Evolutionary conservation across 2,797 vertebrate species (phyloP), one percentile per base, ranked within the genome.

Genomic region (Odontamblyopus lacepedii): DNA sequence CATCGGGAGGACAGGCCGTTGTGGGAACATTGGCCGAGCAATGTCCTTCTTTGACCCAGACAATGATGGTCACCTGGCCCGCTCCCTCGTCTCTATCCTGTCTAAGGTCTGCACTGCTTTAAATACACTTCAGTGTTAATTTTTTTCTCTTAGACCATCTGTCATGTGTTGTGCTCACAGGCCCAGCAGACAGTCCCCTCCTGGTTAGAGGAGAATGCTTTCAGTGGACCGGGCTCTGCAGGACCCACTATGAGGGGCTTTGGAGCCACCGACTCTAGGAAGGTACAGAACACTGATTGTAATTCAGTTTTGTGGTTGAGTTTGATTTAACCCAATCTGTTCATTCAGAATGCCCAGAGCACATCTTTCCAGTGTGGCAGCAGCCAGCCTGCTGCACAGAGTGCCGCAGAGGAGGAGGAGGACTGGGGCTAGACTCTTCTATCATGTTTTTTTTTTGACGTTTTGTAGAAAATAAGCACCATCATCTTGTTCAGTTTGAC

Each of bases 1-100:
- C 15, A 99, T 98, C 55, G 97, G 97, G 35, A 94, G 97, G 67
- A 99, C 97, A 0, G 98, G 97, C 2, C 97, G 97, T 62, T 99
- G 98, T 60, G 97, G 98, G 8, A 98, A 99, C 87, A 93, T 26
- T 0, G 97, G 97, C 62, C 94, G 88, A 80, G 97, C 98, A 0
- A 75, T 97, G 87, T 95, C 95, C 3, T 99, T 98, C 91, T 99
- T 95, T 64, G 95, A 98, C 88, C 86, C 84, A 0, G 85, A 86
- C 0, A 23, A 38, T 0, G 88, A 86, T 16, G 15, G 81, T 6
- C 94, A 92, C 30, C 62, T 93, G 74, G 95, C 96, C 23, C 90
- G 80, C 0, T 82, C 93, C 27, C 88, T 99, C 7, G 79, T 98
- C 65, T 94, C 95, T 77, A 90, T 98, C 53, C 93, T 99, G 29